Conservation (phyloP, 2,113 vertebrate species). For the Otus sunia region DNA sequence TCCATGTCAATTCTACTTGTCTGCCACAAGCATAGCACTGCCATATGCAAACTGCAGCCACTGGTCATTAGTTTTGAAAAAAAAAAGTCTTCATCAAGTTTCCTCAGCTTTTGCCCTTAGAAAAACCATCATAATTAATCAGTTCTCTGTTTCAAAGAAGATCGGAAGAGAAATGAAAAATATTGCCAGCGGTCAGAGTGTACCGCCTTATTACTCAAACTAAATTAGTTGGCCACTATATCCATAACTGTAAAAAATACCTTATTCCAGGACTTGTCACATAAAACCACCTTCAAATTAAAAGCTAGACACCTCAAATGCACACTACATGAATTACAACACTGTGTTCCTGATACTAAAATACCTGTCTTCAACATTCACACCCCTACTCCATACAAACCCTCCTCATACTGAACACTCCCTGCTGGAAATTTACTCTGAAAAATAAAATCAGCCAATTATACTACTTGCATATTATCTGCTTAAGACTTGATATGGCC, state of each 20-base stretch:
- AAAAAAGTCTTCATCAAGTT: neutral
- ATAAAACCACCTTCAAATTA: neutral
- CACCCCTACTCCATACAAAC: neutral
- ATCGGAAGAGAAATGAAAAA: neutral
- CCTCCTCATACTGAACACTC: neutral
- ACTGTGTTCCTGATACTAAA: neutral
- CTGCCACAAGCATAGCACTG: neutral
- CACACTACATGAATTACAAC: accelerated
- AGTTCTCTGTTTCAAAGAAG: neutral
- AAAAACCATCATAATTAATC: neutral
- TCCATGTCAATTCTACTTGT: neutral
- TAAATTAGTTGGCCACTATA: neutral
- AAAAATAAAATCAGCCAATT: neutral
- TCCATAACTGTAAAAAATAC: neutral
- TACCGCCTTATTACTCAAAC: neutral
- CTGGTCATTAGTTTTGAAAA: neutral
- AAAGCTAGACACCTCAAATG: neutral
- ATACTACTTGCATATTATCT: neutral
- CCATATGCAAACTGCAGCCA: neutral
- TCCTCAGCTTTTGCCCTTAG: neutral
- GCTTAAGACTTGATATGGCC: neutral
- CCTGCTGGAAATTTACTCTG: neutral
- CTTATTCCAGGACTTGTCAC: neutral
- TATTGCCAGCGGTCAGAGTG: neutral
- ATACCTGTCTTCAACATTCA: neutral